A percentile compares a stretch with the other conserved stretches of the same genome.
phyloP scores from a whole-genome alignment of 1,140 invertebrate genomes.

The Triops longicaudatus region DNA sequence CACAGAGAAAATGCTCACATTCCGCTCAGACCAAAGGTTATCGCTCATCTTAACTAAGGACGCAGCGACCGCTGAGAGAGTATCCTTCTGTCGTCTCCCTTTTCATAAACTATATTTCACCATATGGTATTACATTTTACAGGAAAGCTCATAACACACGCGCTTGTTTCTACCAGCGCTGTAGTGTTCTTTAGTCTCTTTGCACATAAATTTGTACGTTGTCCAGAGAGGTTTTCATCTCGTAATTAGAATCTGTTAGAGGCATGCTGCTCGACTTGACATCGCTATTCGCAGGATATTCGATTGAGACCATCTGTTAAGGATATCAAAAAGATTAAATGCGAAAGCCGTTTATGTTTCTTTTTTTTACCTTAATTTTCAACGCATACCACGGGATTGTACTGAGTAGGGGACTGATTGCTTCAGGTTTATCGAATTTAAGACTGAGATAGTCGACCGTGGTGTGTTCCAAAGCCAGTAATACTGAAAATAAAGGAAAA shows the following conservation, averaged over 20 bases:
- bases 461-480: not conserved
- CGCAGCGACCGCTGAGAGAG: not conserved
- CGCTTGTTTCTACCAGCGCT: not conserved
- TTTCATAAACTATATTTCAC: constrained; percentile 1
- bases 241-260: not conserved
- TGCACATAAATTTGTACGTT: not conserved
- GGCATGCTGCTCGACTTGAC: not conserved
- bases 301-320: not conserved
- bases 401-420: not conserved
- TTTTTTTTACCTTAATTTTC: not conserved
- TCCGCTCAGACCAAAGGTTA: not conserved
- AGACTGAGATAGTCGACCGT: not conserved
- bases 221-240: not conserved
- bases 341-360: not conserved
- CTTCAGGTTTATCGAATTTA: not conserved
- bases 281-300: not conserved
- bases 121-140: not conserved
- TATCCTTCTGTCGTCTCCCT: not conserved
- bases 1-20: not conserved
- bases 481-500: not conserved
- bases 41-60: not conserved
- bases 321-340: not conserved
- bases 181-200: not conserved
- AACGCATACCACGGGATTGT: not conserved
- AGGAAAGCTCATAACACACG: not conserved